phyloP scores from a whole-genome alignment of 2,797 vertebrate genomes.

The Sebastes hubbsi region DNA sequence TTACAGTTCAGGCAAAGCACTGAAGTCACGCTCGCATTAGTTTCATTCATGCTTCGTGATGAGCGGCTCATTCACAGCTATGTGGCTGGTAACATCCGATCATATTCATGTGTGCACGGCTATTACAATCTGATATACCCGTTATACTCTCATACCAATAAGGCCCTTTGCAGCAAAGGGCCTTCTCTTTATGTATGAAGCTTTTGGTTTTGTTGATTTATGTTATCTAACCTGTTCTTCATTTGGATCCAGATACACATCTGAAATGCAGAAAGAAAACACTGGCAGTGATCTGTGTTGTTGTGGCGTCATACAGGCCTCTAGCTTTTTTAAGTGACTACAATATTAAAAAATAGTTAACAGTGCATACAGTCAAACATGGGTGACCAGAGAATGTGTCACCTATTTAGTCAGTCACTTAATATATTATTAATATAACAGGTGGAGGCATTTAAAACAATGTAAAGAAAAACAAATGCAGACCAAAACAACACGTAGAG shows the following conservation, averaged over 20 bases:
- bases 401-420: background rate
- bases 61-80: background rate
- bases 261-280: slow-evolving; percentile 65
- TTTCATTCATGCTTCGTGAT: background rate
- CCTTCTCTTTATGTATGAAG: background rate
- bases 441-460: background rate
- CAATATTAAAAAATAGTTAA: background rate
- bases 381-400: background rate
- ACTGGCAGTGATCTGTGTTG: background rate
- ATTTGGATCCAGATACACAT: slow-evolving; percentile 84
- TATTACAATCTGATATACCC: background rate
- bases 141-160: background rate
- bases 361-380: background rate
- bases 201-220: background rate
- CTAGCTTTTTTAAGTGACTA: background rate
- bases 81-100: background rate
- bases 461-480: background rate
- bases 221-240: slow-evolving; percentile 73
- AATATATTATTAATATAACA: background rate
- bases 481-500: background rate
- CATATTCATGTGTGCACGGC: background rate
- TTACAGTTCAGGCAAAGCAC: background rate
- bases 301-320: background rate
- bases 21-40: background rate
- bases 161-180: background rate